A percentile compares a stretch with the other conserved stretches of the same genome.
Conservation (phyloP, 2,113 vertebrate species). For the Microtus ochrogaster region DNA sequence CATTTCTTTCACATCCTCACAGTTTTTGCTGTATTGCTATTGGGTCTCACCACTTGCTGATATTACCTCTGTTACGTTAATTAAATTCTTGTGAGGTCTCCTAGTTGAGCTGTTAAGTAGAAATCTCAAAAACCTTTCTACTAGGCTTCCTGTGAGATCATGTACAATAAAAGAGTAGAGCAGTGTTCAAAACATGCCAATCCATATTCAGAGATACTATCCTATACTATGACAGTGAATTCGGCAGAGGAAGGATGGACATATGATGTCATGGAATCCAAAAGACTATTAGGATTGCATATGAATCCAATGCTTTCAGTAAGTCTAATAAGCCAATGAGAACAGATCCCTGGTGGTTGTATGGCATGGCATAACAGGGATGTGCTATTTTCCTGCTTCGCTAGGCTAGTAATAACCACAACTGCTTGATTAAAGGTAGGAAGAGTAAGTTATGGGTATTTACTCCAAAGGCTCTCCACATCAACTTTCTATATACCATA, state of each 20-base stretch:
- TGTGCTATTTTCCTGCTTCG: neutral
- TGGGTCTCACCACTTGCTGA: neutral
- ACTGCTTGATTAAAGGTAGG: neutral
- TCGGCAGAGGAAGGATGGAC: neutral
- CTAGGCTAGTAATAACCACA: neutral
- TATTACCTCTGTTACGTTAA: neutral
- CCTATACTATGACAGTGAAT: neutral
- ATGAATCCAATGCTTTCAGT: neutral
- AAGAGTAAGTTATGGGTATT: neutral
- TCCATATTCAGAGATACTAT: neutral
- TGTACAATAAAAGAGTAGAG: neutral
- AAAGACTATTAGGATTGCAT: neutral
- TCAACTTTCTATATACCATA: neutral
- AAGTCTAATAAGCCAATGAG: neutral
- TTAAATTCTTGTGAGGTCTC: slow-evolving; percentile 28
- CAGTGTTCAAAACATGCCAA: neutral
- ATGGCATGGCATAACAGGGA: fast-evolving
- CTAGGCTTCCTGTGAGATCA: neutral
- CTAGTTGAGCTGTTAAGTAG: neutral
- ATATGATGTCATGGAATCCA: neutral
- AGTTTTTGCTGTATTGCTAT: neutral
- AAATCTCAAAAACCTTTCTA: neutral
- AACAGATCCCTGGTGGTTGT: neutral
- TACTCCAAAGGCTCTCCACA: neutral
- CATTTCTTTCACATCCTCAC: neutral